These are phyloP conservation scores for Ptychochromis oligacanthus DNA, from an alignment of 2,113 vertebrate genomes.

Conservation along the genomic window DNA sequence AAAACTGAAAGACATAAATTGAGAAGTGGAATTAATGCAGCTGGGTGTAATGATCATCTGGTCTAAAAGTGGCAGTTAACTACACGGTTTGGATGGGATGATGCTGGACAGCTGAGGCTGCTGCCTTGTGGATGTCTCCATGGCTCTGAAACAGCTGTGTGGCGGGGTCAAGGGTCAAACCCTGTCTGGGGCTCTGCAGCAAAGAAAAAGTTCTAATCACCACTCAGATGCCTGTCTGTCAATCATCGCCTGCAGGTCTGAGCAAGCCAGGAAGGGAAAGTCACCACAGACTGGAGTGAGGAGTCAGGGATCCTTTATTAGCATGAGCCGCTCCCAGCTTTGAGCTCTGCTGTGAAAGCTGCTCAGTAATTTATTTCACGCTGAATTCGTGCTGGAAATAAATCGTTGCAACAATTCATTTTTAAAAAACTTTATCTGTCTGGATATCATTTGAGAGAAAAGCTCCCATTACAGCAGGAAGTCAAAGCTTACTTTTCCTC, in stretches of 20 bases:
- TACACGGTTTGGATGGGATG: not conserved
- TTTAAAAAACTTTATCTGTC: slow-evolving; percentile 48
- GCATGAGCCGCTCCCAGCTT: not conserved
- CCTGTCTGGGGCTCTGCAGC: slow-evolving; percentile 76
- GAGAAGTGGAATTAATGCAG: not conserved
- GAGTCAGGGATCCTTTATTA: slow-evolving; percentile 10
- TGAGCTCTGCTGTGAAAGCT: slow-evolving; percentile 9
- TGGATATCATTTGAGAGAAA: slow-evolving; percentile 56
- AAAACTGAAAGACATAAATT: slow-evolving; percentile 84
- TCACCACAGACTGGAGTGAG: not conserved
- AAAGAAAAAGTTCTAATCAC: slow-evolving; percentile 81
- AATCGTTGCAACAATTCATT: slow-evolving; percentile 48
- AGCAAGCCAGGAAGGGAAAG: slow-evolving; percentile 56
- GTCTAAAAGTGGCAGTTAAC: not conserved
- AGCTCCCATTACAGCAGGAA: slow-evolving; percentile 61
- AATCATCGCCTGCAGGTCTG: slow-evolving; percentile 76
- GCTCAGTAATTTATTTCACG: not conserved
- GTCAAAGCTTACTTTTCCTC: slow-evolving; percentile 67
- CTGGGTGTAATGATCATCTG: not conserved
- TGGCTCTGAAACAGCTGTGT: slow-evolving; percentile 81
- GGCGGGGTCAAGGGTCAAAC: slow-evolving; percentile 76
- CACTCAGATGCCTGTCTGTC: slow-evolving; percentile 76
- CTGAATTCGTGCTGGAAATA: slow-evolving; percentile 27
- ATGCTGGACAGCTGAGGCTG: slow-evolving; percentile 7
- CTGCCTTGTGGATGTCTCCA: slow-evolving; percentile 29